These are phyloP conservation scores for Bradypodion ventrale DNA, from an alignment of 2,797 vertebrate genomes.

Conservation along the genomic window DNA sequence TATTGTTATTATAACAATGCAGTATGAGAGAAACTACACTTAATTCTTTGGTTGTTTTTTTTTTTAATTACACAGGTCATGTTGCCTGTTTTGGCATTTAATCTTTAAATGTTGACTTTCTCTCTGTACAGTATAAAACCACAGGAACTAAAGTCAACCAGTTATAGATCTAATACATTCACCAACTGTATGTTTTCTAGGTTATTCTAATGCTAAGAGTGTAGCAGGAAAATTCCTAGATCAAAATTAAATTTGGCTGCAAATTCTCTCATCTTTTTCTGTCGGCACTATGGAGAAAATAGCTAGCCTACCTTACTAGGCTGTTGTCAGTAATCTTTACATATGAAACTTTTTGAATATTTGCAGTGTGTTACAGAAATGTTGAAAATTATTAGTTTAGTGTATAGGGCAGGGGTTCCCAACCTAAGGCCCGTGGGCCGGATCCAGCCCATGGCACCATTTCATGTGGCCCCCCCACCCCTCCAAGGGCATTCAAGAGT, in stretches of 20 bases:
- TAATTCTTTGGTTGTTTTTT: neutral
- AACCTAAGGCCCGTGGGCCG: too few species aligned
- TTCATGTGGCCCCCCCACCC: too few species aligned
- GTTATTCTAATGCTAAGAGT: neutral
- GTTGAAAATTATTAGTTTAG: neutral
- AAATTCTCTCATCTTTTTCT: neutral
- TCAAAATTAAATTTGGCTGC: neutral
- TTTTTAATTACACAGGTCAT: neutral
- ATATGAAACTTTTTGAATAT: neutral
- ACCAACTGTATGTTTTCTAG: neutral
- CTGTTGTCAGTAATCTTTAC: neutral
- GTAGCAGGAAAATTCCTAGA: neutral
- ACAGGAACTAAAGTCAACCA: neutral
- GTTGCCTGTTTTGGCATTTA: neutral
- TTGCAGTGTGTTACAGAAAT: neutral
- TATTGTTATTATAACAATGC: neutral
- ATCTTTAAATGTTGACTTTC: neutral
- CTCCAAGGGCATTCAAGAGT: too few species aligned
- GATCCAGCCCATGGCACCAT: too few species aligned
- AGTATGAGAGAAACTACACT: neutral
- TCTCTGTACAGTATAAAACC: neutral
- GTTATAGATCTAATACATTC: neutral
- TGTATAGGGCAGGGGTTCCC: neutral
- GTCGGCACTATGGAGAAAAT: neutral
- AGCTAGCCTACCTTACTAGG: neutral